Evolutionary conservation across 2,797 vertebrate species (phyloP).

Genomic region (Cossypha niveicapilla): DNA sequence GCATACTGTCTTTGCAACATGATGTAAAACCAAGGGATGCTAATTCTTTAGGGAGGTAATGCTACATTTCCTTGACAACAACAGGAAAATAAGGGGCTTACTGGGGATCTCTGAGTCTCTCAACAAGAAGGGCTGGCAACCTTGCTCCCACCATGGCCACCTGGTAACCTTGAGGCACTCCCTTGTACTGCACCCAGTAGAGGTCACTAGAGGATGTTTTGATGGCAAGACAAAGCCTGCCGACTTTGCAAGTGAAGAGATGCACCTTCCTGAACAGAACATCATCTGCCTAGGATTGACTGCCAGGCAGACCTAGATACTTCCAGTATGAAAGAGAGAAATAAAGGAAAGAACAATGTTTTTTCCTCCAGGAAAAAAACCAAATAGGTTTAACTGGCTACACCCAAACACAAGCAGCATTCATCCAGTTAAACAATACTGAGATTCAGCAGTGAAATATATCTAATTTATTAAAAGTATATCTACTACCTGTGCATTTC

Average conservation of each 20-base stretch:
- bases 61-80: neutral
- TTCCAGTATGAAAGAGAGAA: neutral
- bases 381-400: neutral
- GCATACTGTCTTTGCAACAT: neutral
- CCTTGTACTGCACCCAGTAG: neutral
- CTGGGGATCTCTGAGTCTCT: neutral
- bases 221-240: neutral
- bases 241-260: neutral
- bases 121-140: neutral
- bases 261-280: neutral
- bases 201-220: slow-evolving; percentile 11
- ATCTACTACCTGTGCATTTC: slow-evolving; percentile 82
- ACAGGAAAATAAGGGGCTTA: neutral
- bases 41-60: neutral
- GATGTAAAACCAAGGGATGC: neutral
- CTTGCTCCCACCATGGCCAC: neutral
- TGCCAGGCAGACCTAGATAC: neutral
- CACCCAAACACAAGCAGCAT: neutral
- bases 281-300: neutral
- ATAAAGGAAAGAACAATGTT: neutral
- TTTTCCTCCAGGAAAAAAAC: neutral
- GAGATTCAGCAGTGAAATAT: neutral
- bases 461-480: neutral
- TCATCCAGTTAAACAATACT: neutral
- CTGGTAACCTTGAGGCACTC: neutral